A percentile compares a stretch with the other conserved stretches of the same genome.
Conservation (phyloP, 1,140 invertebrate genomes). For the Camponotus vicinus region DNA sequence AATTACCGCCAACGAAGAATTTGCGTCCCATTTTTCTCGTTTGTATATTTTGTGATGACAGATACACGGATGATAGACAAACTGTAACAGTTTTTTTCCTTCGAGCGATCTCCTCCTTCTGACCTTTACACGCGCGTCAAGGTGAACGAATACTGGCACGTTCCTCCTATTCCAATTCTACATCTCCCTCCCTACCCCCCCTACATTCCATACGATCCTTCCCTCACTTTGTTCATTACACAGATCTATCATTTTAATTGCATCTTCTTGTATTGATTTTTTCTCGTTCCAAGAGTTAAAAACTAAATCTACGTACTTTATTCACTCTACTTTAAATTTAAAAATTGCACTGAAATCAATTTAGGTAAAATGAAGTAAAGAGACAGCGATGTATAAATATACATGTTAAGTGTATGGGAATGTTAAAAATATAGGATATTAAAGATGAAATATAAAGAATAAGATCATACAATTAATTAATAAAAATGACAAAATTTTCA, state of each 20-base stretch:
- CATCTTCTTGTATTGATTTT: neutral
- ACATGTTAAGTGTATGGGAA: too few species aligned
- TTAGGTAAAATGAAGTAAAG: too few species aligned
- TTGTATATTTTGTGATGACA: neutral
- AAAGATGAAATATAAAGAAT: too few species aligned
- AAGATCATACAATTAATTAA: too few species aligned
- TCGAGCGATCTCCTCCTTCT: conserved; percentile 46
- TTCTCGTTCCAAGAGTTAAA: neutral
- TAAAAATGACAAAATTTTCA: too few species aligned
- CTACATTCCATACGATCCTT: neutral
- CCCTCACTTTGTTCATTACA: neutral
- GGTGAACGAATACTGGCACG: conserved; percentile 31
- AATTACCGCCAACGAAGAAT: conserved; percentile 99
- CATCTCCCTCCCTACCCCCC: neutral
- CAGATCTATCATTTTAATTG: neutral
- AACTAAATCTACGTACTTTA: too few species aligned
- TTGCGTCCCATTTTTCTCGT: conserved; percentile 90
- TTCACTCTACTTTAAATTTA: too few species aligned
- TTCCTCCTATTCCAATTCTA: neutral
- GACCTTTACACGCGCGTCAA: conserved; percentile 21
- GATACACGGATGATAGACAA: neutral
- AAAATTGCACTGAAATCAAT: too few species aligned
- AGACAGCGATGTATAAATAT: too few species aligned
- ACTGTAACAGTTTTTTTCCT: conserved; percentile 59
- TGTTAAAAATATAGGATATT: too few species aligned